These are phyloP conservation scores for Callaeas wilsoni DNA, from an alignment of 2,113 vertebrate species.

Conservation along the genomic window DNA sequence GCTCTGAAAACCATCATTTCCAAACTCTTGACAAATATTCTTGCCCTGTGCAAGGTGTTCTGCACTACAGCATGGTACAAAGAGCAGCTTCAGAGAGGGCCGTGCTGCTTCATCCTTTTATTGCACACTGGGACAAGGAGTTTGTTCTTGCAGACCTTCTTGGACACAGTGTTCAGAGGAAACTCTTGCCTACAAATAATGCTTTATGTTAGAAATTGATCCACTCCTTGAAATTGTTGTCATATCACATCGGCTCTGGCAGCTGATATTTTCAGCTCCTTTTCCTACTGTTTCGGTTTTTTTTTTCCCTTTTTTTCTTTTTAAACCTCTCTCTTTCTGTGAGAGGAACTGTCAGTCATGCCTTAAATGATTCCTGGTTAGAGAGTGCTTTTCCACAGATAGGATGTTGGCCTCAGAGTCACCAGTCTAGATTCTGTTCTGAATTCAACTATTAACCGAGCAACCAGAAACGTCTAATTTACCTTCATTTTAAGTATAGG, in stretches of 20 bases:
- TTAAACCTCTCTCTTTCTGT: neutral
- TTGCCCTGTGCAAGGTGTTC: neutral
- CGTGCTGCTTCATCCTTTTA: neutral
- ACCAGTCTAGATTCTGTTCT: neutral
- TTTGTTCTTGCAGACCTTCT: neutral
- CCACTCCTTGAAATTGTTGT: neutral
- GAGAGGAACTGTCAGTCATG: neutral
- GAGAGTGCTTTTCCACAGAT: neutral
- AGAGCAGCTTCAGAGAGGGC: neutral
- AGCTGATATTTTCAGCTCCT: neutral
- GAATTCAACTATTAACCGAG: neutral
- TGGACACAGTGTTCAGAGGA: neutral
- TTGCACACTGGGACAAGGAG: neutral
- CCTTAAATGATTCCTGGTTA: neutral
- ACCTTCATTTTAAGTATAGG: neutral
- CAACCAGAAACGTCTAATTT: neutral
- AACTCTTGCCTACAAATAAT: neutral
- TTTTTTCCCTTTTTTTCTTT: rapidly evolving
- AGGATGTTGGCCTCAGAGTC: neutral
- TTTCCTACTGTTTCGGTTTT: neutral
- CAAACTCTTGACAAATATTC: neutral
- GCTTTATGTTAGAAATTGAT: neutral
- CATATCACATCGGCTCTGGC: neutral
- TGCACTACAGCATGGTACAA: neutral
- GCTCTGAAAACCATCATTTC: neutral